These are phyloP conservation scores for Peromyscus californicus DNA, from an alignment of 2,113 vertebrate genomes.

Conservation along the genomic window DNA sequence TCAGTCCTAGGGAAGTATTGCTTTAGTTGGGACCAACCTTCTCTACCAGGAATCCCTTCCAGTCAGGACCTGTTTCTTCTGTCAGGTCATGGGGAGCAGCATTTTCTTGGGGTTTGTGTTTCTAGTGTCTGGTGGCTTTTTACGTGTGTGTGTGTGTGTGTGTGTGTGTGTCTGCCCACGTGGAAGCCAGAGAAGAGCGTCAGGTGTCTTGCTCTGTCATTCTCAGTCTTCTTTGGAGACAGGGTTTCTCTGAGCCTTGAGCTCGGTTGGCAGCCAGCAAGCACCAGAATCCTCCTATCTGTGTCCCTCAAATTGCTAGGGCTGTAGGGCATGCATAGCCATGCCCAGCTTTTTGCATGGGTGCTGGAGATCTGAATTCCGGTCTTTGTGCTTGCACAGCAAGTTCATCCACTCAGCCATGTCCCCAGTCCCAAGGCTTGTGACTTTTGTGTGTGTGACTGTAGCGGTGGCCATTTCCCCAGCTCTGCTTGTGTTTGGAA, in stretches of 20 bases:
- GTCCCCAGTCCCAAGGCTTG: neutral
- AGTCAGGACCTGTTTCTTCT: neutral
- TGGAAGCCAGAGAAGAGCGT: no score
- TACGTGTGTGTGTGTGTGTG: neutral
- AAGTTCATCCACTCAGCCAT: neutral
- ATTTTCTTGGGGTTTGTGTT: neutral
- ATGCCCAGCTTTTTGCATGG: neutral
- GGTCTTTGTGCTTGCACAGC: neutral
- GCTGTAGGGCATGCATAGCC: neutral
- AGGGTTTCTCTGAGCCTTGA: neutral
- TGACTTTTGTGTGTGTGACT: neutral
- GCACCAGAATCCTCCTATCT: neutral
- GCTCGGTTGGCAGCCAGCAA: neutral
- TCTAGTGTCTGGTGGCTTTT: neutral
- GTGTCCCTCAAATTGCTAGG: neutral
- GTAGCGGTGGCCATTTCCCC: no score
- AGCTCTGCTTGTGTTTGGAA: neutral
- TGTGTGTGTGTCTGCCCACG: neutral
- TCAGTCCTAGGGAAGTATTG: neutral
- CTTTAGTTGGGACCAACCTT: neutral
- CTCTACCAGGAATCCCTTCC: neutral
- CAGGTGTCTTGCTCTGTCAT: neutral
- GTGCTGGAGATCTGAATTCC: neutral
- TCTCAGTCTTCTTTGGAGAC: neutral
- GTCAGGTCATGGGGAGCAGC: neutral